Evolutionary conservation across 2,797 vertebrate species (phyloP).

Genomic region (Coccyzus lansbergi): DNA sequence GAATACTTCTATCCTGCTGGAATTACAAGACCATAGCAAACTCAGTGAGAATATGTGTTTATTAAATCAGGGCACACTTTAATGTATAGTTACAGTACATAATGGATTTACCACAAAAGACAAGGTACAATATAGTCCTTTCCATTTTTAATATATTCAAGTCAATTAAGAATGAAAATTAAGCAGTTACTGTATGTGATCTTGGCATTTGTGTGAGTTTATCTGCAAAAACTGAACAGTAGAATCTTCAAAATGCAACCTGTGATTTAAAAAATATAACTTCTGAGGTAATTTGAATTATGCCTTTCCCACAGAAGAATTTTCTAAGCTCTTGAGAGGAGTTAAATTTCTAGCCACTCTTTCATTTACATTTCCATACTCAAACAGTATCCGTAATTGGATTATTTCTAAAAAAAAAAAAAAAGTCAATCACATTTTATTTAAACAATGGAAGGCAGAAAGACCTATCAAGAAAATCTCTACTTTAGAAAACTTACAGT

Average conservation of each 20-base stretch:
- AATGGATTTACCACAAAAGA: neutral
- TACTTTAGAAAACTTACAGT: neutral
- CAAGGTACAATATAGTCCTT: neutral
- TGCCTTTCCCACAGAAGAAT: neutral
- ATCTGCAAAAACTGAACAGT: neutral
- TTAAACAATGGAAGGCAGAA: neutral
- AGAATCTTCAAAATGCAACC: neutral
- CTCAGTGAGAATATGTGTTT: neutral
- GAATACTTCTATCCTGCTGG: neutral
- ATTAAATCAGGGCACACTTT: neutral
- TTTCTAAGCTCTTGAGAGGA: slow-evolving; percentile 14
- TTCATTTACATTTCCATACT: slow-evolving; percentile 42
- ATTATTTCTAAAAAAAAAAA: slow-evolving; percentile 29
- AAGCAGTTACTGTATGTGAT: neutral
- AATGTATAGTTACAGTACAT: neutral
- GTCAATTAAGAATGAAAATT: neutral
- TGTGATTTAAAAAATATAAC: slow-evolving; percentile 24
- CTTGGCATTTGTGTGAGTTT: neutral
- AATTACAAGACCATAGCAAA: neutral
- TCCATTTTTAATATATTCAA: neutral
- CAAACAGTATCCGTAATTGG: slow-evolving; percentile 10
- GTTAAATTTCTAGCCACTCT: slow-evolving; percentile 6
- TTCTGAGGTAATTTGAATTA: slow-evolving; percentile 13
- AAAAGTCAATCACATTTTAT: slow-evolving; percentile 13
- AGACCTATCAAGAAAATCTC: neutral